Evolutionary conservation across 2,113 vertebrate genomes (phyloP), one percentile per base, ranked within the genome.

Genomic region (Actenoides lindsayi): DNA sequence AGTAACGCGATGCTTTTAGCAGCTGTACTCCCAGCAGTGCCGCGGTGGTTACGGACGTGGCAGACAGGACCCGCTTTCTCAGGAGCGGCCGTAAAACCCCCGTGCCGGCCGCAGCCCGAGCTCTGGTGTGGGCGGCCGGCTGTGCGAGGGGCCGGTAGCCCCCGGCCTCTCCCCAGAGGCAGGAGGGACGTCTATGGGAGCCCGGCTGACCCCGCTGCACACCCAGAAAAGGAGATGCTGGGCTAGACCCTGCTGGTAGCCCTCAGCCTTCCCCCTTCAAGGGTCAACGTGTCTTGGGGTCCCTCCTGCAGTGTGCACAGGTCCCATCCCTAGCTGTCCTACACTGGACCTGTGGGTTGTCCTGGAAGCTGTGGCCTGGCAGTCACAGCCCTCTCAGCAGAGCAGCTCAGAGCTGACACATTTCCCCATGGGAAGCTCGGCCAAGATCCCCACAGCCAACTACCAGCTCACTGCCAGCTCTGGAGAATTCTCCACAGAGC

Each of bases 191-290:
- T 41, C 62, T 65, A 44, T 5, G 28, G 57, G 35, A 90, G 19
- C 46, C 20, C 1, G 7, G 35, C 53, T 23, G 35, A 37, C 21
- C 48, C 30, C 0, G 0, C 28, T 1, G 7, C 1, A 3, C 5
- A 68, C 44, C 28, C 74, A 70, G 48, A 48, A 48, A 31, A 21
- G 44, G 31, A 78, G 18, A 16, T 30, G 56, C 56, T 89, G 59
- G 37, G 2, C 16, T 46, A 13, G 35, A n/a, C 35, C 60, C 62
- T 1, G 2, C 25, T 35, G 63, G 31, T 9, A 78, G 44, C n/a
- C 33, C 48, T 75, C 41, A 42, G 6, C 35, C 37, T 57, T 41
- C 13, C 16, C 24, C 50, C 31, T 78, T 71, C 0, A 3, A 67
- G 18, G 9, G 37, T 21, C 37, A 54, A 17, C 7, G 11, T 2